Base-by-base conservation (phyloP, 2,113 vertebrate genomes). In the Poecilia latipinna region DNA sequence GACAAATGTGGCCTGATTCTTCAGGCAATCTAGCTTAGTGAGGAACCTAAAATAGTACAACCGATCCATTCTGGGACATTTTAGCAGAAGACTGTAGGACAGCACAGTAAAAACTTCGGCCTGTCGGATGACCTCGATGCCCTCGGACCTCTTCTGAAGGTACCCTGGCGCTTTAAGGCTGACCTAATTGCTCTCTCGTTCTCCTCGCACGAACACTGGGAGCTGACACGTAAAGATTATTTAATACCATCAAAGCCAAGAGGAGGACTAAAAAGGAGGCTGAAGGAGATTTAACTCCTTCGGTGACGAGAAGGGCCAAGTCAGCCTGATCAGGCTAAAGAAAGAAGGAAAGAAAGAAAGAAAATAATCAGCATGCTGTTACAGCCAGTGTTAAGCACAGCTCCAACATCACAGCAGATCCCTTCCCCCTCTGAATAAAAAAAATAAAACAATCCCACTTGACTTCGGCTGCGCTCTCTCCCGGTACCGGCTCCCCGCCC, bases 221-320 rank as follows among this genome's bases (percentile, higher is more conserved):
- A 90, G 90, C 91, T 33, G 93, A 94, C 93, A 93, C 80, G 73
- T 90, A 92, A 93, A 93, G 92, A 94, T 94, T 93, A 91, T 93
- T 94, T 94, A 94, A 94, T 93, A 92, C 92, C 93, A 94, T 95
- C 93, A 94, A 94, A 94, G 93, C 90, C 78, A 75, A 86, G 82
- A 86, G 78, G 85, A 88, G 83, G 85, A 91, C 88, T 87, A 78
- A 86, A 92, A 85, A 70, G 74, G 54, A 65, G 82, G 62, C 19
- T 67, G 13, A 48, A 57, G 61, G 65, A 78, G 32, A 62, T 33
- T 87, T 90, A 90, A 90, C 91, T 54, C 74, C 78, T 83, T 44
- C 26, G 29, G 17, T 64, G 75, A 67, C 76, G 48, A 72, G 73
- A 33, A 61, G 65, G 54, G 70, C 61, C 83, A 71, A 63, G 64